phyloP scores from a whole-genome alignment of 2,113 vertebrate genomes.

The Puffinus mauretanicus region DNA sequence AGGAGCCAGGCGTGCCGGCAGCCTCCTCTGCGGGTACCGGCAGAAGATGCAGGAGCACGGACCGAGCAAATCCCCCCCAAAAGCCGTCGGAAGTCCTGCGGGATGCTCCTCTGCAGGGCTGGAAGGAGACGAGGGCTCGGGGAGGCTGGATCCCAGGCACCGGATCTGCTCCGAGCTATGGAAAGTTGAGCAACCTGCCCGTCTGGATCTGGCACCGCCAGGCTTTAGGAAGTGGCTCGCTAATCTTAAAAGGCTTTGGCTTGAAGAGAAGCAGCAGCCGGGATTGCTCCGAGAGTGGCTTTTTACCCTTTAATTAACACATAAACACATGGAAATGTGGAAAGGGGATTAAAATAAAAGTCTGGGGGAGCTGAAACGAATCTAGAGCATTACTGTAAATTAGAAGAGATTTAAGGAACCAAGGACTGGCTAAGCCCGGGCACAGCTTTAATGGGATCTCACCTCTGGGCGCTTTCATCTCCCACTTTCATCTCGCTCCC shows the following conservation, averaged over 20 bases:
- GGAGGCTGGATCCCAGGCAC: not conserved
- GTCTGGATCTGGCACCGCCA: not conserved
- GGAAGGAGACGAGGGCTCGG: not conserved
- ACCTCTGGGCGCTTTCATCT: slow-evolving; percentile 70
- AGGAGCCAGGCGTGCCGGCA: not conserved
- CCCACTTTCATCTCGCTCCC: slow-evolving; percentile 63
- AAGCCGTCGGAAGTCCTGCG: fast-evolving
- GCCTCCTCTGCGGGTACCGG: fast-evolving
- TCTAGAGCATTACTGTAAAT: slow-evolving; percentile 68
- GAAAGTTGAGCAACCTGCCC: not conserved
- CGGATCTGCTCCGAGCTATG: not conserved
- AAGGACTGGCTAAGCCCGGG: slow-evolving; percentile 48
- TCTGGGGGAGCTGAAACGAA: slow-evolving; percentile 57
- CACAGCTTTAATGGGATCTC: slow-evolving; percentile 64
- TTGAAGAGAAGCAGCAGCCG: slow-evolving; percentile 23
- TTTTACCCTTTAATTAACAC: slow-evolving; percentile 75
- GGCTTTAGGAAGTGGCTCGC: slow-evolving; percentile 8
- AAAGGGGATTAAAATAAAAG: slow-evolving; percentile 69
- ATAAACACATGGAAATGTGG: slow-evolving; percentile 72
- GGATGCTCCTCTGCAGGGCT: not conserved
- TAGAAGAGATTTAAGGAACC: slow-evolving; percentile 70
- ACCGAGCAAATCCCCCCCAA: not conserved
- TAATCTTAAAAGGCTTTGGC: slow-evolving; percentile 68
- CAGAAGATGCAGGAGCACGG: fast-evolving
- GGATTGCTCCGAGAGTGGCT: slow-evolving; percentile 58